Base-by-base conservation (phyloP, 1,140 invertebrate species). In the Leptopilina clavipes region DNA sequence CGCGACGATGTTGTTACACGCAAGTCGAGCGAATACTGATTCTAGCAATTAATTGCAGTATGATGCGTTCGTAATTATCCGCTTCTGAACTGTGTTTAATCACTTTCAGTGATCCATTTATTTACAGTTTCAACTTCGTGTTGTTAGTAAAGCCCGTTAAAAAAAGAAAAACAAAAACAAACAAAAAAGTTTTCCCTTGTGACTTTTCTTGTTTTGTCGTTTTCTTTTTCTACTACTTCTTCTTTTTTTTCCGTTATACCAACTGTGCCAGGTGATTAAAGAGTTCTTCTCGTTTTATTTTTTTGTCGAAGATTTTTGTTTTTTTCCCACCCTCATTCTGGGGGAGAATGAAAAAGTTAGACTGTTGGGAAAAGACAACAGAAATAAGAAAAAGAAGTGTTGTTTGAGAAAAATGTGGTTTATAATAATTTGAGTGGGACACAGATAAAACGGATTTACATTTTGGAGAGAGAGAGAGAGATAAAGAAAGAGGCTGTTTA, bases 21-120 rank as follows among this genome's bases (percentile, higher is more conserved):
- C 59, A 65, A 65, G 25, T 65, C 59, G 59, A 65, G 59, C 25
- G 59, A 25, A 37, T 22, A 65, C 59, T 65, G 19, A 65, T 65
- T 65, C 25, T 31, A 8, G 59, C 59, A 31, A 65, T 65, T 65
- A 65, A 65, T 65, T 65, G 59, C 59, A n/a, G 59, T n/a, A 65
- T 31, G 59, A 65, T 37, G 19, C 25, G 10, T 65, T 31, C 6
- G 12, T 65, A 31, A 65, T 65, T 65, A 65, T 31, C 22, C 59
- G 12, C 25, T 31, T 8, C 25, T 65, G 22, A 65, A 25, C 59
- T 31, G 59, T 65, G 59, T 65, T 54, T 65, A n/a, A 65, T 65
- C 25, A 65, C 59, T 65, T 65, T 25, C 25, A 5, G 59, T 65
- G 59, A 65, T 65, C 59, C 59, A n/a, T 65, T n/a, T 65, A 65